These are phyloP conservation scores for Allolobophora icterica DNA, from an alignment of 2,888 invertebrate genomes.

Conservation along the genomic window DNA sequence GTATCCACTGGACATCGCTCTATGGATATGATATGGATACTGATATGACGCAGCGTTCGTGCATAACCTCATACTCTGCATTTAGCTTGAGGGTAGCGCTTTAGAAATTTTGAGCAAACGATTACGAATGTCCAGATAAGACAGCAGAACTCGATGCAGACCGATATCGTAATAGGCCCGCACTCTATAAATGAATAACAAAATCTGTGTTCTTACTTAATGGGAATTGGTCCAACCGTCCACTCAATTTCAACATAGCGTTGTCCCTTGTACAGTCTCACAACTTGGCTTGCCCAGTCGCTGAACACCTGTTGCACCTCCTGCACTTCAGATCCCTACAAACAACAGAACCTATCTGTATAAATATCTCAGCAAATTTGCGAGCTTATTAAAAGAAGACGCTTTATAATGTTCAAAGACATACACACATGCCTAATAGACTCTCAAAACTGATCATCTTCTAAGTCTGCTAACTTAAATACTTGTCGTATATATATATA, in stretches of 20 bases:
- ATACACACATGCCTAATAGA: not conserved
- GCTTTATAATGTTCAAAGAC: not conserved
- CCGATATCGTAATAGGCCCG: not conserved
- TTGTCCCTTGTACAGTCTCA: conserved; percentile 56
- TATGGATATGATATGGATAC: not conserved
- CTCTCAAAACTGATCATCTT: no score
- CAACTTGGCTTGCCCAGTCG: conserved; percentile 69
- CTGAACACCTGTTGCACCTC: conserved; percentile 77
- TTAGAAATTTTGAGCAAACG: not conserved
- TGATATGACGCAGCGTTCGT: no score
- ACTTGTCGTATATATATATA: no score
- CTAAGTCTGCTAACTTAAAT: no score
- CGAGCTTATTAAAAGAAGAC: not conserved
- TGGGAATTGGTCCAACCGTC: conserved; percentile 69
- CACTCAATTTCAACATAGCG: conserved; percentile 69
- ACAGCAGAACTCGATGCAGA: no score
- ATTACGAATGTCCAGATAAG: not conserved
- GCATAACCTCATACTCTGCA: no score
- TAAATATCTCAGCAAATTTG: not conserved
- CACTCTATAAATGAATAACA: not conserved
- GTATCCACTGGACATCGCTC: no score
- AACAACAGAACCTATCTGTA: not conserved
- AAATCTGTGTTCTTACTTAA: conserved; percentile 33
- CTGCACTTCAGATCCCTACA: conserved; percentile 57
- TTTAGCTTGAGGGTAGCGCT: no score